Percentiles rank a stretch among this genome's conserved stretches.
These are phyloP conservation scores for Andrena dorsata DNA, from an alignment of 2,888 invertebrate species.

Conservation along the genomic window DNA sequence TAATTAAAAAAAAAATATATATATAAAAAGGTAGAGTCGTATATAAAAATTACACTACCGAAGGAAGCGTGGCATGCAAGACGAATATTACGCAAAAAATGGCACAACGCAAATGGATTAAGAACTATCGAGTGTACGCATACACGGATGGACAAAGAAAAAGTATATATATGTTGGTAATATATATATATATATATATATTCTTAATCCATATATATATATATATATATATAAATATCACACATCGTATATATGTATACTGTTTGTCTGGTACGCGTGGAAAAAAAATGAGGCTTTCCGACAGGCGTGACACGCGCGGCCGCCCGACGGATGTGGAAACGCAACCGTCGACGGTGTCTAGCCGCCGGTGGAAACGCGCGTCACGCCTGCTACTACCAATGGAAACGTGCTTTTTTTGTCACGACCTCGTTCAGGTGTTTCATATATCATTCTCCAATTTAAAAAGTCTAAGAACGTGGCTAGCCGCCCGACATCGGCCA, in stretches of 20 bases:
- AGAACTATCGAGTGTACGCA: slow-evolving; percentile 76
- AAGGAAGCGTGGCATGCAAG: slow-evolving; percentile 85
- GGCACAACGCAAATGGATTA: slow-evolving; percentile 80
- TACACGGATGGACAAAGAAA: slow-evolving; percentile 75
- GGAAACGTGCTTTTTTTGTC: slow-evolving; percentile 71
- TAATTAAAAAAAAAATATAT: slow-evolving; percentile 26
- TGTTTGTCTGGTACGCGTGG: slow-evolving; percentile 59
- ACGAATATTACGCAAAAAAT: slow-evolving; percentile 83
- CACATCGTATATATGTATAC: slow-evolving; percentile 70
- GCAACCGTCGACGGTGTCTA: too few relatives aligned
- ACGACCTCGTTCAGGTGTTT: neutral
- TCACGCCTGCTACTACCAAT: slow-evolving; percentile 57
- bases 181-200: neutral
- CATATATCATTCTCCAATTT: neutral
- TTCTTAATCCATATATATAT: too few relatives aligned
- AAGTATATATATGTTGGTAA: slow-evolving; percentile 54
- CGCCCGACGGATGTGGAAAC: slow-evolving; percentile 2
- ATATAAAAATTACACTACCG: slow-evolving; percentile 81
- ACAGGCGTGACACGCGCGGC: slow-evolving; percentile 47
- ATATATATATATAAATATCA: slow-evolving; percentile 36
- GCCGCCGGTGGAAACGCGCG: slow-evolving; percentile 41
- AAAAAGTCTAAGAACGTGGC: too few relatives aligned
- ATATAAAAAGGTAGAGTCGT: slow-evolving; percentile 56
- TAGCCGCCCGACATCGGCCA: neutral
- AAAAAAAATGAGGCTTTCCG: slow-evolving; percentile 53